Evolutionary conservation across 2,888 invertebrate species (phyloP), one percentile per base, ranked within the genome.

Genomic region (Mactromeris polynyma): DNA sequence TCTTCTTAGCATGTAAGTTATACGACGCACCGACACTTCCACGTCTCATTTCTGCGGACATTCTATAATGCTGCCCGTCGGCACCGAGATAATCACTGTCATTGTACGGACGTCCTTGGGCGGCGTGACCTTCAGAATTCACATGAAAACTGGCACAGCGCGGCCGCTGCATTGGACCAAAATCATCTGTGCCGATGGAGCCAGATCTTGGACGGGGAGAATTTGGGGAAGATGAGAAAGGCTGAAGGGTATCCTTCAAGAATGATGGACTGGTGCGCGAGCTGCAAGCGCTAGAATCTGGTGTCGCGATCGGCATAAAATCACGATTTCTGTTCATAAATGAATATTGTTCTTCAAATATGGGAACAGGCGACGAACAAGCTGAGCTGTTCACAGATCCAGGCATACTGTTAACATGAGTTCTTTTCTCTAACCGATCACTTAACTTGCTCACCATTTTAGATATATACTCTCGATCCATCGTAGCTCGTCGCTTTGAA

Each of bases 61-160:
- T 91, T 79, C 93, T 89, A 73, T 92, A 93, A 31, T 91, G 93
- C 58, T 92, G 90, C 26, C 91, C 91, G 21, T 95, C 95, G 0
- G 92, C 90, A 21, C 92, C 85, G 54, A 93, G 88, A 26, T 93
- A 93, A 54, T 92, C 90, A 78, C 82, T 77, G 31, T 91, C 87
- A n/a, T 93, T 91, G 31, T 91, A 91, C 21, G 86, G 91, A 26
- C 93, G 91, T 69, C 92, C 92, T 9, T 94, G 92, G 9, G 95
- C 93, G 19, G 95, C 95, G 42, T 94, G 89, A 4, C 95, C 95
- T 79, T 95, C 95, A 81, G 95, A 95, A 90, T 95, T 95, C 83
- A 95, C 88, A 85, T 95, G 95, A 82, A 95, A 95, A 92, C 95
- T 95, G 81, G 95, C 95, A 87, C 95, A 95, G 17, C 95, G 91